Evolutionary conservation across 2,113 vertebrate species (phyloP).

Genomic region (Lates calcarifer): DNA sequence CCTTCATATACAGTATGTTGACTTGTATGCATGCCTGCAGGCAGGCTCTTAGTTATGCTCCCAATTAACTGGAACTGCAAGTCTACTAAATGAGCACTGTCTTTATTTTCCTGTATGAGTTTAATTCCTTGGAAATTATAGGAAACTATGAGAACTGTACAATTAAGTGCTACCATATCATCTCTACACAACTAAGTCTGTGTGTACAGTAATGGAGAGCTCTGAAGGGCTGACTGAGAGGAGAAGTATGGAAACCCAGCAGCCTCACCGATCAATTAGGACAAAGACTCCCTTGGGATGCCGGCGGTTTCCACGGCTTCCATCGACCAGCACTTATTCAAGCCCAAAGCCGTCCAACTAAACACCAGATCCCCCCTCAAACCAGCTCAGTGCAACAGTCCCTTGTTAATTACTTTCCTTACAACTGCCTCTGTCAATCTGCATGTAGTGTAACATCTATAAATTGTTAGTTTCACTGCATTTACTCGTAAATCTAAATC

Average conservation of each 20-base stretch:
- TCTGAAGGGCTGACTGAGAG: conserved; percentile 24
- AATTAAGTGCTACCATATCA: background rate
- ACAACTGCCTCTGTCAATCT: conserved; percentile 22
- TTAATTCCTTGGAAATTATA: background rate
- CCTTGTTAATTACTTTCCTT: conserved; percentile 39
- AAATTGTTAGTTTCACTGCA: conserved; percentile 12
- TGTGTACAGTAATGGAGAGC: background rate
- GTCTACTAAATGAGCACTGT: background rate
- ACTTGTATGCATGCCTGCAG: background rate
- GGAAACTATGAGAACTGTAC: background rate
- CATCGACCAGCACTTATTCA: conserved; percentile 64
- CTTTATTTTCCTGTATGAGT: background rate
- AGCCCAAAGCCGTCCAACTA: conserved; percentile 26
- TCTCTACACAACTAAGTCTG: conserved; percentile 11
- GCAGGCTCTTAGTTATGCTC: background rate
- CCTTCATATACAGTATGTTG: background rate
- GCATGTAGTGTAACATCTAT: conserved; percentile 19
- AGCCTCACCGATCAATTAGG: conserved; percentile 70
- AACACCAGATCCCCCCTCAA: conserved; percentile 16
- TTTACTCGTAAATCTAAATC: conserved; percentile 40
- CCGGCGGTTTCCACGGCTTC: conserved; percentile 57
- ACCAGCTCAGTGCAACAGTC: conserved; percentile 20
- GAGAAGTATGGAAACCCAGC: conserved; percentile 43
- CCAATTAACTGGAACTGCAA: background rate
- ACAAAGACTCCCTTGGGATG: conserved; percentile 63